Conservation (phyloP, 2,888 invertebrate genomes). For the Nymphalis c-album region DNA sequence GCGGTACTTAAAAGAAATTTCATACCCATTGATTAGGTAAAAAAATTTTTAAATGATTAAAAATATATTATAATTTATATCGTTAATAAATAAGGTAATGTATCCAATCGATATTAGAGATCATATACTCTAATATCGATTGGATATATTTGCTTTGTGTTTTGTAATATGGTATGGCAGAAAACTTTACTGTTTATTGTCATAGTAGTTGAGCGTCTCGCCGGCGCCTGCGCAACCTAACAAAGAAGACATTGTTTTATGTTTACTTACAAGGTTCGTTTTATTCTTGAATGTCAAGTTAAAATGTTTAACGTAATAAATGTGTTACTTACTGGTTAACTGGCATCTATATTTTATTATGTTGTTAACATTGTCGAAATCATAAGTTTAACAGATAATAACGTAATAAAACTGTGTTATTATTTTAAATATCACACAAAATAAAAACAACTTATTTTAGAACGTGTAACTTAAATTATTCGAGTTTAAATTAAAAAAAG, state of each 20-base stretch:
- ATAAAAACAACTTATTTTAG: no score
- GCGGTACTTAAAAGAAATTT: not conserved
- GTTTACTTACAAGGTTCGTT: conserved; percentile 47
- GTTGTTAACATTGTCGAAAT: not conserved
- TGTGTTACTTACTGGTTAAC: conserved; percentile 29
- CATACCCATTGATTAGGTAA: not conserved
- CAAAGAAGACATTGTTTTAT: conserved; percentile 47
- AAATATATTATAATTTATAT: not conserved
- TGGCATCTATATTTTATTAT: not conserved
- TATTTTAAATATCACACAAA: no score
- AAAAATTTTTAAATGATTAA: not conserved
- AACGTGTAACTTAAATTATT: no score
- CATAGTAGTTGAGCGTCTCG: conserved; percentile 45
- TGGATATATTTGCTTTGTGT: not conserved
- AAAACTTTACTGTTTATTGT: conserved; percentile 42
- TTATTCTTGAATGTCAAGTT: conserved; percentile 42
- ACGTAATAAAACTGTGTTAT: no score
- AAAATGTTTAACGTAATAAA: conserved; percentile 30
- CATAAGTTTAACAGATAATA: no score
- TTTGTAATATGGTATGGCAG: conserved; percentile 3
- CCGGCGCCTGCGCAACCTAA: conserved; percentile 49
- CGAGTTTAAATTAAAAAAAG: no score
- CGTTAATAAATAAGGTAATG: not conserved
- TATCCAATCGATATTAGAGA: no score
- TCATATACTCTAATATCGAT: not conserved